Evolutionary conservation across 2,113 vertebrate species (phyloP).

Genomic region (Rhea americana): DNA sequence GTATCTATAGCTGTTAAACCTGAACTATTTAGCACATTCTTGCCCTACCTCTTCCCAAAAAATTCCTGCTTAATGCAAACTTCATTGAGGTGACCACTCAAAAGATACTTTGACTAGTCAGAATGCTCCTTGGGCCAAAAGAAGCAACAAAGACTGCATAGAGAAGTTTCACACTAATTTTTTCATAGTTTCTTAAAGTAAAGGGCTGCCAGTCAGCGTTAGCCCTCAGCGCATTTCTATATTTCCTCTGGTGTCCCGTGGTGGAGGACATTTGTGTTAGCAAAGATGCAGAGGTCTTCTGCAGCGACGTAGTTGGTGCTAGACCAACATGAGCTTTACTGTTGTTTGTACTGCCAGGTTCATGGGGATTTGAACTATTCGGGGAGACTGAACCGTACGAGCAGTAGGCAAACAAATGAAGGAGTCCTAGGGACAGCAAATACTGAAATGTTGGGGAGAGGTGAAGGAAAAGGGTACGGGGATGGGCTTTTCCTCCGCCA

Average conservation of each 20-base stretch:
- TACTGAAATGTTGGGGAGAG: not conserved
- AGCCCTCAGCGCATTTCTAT: not conserved
- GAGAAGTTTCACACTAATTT: not conserved
- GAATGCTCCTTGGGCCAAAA: not conserved
- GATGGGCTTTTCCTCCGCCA: not conserved
- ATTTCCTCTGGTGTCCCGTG: not conserved
- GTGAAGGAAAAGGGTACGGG: accelerated
- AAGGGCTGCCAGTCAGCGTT: not conserved
- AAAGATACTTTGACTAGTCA: not conserved
- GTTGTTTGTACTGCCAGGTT: not conserved
- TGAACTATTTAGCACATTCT: not conserved
- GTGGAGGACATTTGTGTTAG: not conserved
- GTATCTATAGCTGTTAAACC: not conserved
- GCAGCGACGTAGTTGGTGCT: not conserved
- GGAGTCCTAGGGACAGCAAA: not conserved
- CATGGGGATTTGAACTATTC: not conserved
- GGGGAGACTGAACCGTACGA: not conserved
- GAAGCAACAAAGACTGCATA: not conserved
- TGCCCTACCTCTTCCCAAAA: not conserved
- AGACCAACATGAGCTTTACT: not conserved
- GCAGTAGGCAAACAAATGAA: not conserved
- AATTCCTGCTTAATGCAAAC: not conserved
- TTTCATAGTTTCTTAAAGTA: not conserved
- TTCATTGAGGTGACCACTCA: not conserved
- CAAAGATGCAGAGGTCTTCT: not conserved